Percentiles rank a stretch among this genome's conserved stretches.
phyloP scores from a whole-genome alignment of 92 coral and sea anemone genomes.

The Hydrozoanthus gracilis region DNA sequence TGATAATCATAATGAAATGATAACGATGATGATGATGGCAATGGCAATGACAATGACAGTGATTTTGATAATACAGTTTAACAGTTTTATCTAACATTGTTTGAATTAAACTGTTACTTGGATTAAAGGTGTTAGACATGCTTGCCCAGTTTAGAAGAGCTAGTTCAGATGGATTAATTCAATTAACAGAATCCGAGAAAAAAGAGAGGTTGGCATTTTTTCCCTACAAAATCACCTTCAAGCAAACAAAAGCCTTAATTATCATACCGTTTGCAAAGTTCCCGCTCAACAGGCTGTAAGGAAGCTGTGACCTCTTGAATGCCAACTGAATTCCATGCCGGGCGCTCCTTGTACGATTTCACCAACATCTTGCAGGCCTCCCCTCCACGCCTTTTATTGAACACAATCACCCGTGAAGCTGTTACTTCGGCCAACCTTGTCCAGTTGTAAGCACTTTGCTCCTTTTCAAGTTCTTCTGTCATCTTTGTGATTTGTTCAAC shows the following conservation, averaged over 20 bases:
- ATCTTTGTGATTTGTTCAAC: background rate
- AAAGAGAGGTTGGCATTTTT: too few species aligned
- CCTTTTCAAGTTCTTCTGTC: background rate
- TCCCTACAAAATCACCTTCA: too few species aligned
- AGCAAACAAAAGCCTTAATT: background rate
- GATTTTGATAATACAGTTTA: too few species aligned
- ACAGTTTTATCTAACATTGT: too few species aligned
- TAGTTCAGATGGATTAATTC: background rate
- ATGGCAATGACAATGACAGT: background rate
- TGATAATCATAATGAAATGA: too few species aligned
- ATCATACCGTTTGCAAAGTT: constrained; percentile 53
- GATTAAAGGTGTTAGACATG: too few species aligned
- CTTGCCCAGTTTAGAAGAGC: too few species aligned
- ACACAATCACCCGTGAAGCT: constrained; percentile 28
- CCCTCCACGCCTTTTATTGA: constrained; percentile 62
- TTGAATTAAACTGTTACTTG: too few species aligned
- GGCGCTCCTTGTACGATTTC: constrained; percentile 6
- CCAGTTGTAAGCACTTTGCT: constrained; percentile 29
- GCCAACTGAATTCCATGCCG: constrained; percentile 38
- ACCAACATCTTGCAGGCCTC: constrained; percentile 49
- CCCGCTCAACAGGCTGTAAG: constrained; percentile 48
- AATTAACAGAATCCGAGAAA: too few species aligned
- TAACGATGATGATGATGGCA: too few species aligned
- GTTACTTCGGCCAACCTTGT: constrained; percentile 36
- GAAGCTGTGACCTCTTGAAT: constrained; percentile 6